Evolutionary conservation across 2,797 vertebrate genomes (phyloP).

Genomic region (Platyrinchus mystaceus): DNA sequence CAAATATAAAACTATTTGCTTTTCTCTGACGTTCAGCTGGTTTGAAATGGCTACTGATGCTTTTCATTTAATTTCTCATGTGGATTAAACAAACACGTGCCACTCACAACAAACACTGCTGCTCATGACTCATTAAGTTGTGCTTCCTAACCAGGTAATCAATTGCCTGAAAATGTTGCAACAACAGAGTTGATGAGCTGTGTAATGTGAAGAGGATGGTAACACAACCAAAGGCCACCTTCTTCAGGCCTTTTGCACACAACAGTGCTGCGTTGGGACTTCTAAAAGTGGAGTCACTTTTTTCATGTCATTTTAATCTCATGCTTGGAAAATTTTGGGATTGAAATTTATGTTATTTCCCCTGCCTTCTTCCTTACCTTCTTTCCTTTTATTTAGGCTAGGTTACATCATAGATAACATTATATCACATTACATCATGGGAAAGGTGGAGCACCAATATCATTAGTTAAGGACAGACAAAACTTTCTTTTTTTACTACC

Average conservation of each 20-base stretch:
- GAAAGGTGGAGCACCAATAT: not conserved
- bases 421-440: not conserved
- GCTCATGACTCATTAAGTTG: conserved; percentile 44
- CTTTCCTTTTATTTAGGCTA: not conserved
- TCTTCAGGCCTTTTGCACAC: not conserved
- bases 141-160: conserved; percentile 56
- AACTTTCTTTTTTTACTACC: not conserved
- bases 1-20: conserved; percentile 26
- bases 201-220: not conserved
- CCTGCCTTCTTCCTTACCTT: not conserved
- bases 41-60: conserved; percentile 26
- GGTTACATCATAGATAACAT: not conserved
- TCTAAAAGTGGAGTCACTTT: not conserved
- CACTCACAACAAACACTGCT: conserved; percentile 12
- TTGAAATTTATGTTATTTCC: not conserved
- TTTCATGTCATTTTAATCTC: not conserved
- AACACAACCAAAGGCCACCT: not conserved
- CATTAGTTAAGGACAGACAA: not conserved
- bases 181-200: conserved; percentile 39
- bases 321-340: not conserved
- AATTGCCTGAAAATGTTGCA: conserved; percentile 23
- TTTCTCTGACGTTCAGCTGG: conserved; percentile 1
- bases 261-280: not conserved
- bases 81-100: conserved; percentile 24
- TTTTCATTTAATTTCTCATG: conserved; percentile 25